These are phyloP conservation scores for Acanthosoma haemorrhoidale DNA, from an alignment of 2,888 invertebrate genomes.

Conservation along the genomic window DNA sequence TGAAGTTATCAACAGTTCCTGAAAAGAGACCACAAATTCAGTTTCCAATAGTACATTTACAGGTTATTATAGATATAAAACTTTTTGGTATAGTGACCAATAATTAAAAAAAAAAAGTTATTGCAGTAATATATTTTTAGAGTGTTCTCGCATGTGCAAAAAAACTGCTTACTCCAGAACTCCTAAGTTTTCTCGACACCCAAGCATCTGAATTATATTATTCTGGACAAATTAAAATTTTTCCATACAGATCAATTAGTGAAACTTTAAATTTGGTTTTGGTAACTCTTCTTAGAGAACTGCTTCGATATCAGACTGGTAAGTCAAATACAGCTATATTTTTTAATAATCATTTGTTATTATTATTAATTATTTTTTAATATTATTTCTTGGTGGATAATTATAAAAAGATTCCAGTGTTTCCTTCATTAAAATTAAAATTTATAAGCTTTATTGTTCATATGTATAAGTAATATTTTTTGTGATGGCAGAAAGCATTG, in stretches of 20 bases:
- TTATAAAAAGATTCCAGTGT: too few species aligned
- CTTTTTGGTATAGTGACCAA: neutral
- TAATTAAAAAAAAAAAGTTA: neutral
- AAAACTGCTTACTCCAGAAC: conserved; percentile 77
- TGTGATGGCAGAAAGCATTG: too few species aligned
- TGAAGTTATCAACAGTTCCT: conserved; percentile 68
- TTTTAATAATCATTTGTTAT: neutral
- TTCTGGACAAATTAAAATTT: conserved; percentile 57
- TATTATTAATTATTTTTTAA: neutral
- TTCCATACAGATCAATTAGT: conserved; percentile 90
- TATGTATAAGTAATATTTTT: too few species aligned
- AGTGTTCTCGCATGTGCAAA: conserved; percentile 75
- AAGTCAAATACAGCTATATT: too few species aligned
- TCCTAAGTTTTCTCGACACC: conserved; percentile 73
- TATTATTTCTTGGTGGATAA: too few species aligned
- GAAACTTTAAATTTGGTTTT: conserved; percentile 91
- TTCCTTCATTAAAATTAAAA: too few species aligned
- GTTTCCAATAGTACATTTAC: conserved; percentile 70
- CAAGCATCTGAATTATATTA: conserved; percentile 72
- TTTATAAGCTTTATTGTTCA: too few species aligned
- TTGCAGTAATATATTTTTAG: conserved; percentile 47
- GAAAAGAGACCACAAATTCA: conserved; percentile 46
- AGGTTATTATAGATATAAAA: conserved; percentile 42
- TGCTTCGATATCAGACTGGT: conserved; percentile 79
- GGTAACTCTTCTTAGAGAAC: conserved; percentile 83